These are phyloP conservation scores for Oreochromis niloticus DNA, from an alignment of 2,113 vertebrate genomes.

Conservation along the genomic window DNA sequence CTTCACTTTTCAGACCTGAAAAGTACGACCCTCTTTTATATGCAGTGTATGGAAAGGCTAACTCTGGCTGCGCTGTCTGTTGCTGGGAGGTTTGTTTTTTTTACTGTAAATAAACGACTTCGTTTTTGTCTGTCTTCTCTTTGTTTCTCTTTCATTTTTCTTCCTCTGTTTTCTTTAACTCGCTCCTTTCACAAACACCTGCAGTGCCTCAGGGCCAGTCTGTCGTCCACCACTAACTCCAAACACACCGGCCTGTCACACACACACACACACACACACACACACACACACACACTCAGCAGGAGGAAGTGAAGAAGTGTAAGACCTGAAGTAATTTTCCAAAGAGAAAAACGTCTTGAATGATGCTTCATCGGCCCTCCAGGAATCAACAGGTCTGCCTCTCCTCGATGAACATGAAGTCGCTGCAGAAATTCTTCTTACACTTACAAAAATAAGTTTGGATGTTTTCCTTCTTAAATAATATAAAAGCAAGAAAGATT, in stretches of 20 bases:
- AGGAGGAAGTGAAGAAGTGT: slow-evolving; percentile 29
- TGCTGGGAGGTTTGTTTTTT: not conserved
- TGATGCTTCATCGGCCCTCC: not conserved
- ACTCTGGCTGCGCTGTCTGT: not conserved
- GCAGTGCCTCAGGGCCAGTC: slow-evolving; percentile 62
- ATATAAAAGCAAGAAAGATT: not conserved
- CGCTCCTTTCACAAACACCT: slow-evolving; percentile 57
- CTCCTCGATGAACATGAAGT: not conserved
- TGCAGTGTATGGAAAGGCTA: not conserved
- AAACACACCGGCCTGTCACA: slow-evolving; percentile 9
- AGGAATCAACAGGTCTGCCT: not conserved
- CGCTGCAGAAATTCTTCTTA: not conserved
- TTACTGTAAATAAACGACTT: not conserved
- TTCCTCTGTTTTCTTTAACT: not conserved
- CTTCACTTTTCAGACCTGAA: not conserved
- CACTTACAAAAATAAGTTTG: not conserved
- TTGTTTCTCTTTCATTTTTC: not conserved
- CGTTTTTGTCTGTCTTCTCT: not conserved
- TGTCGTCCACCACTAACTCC: slow-evolving; percentile 34
- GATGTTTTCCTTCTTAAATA: not conserved
- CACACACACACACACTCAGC: not conserved
- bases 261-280: slow-evolving; percentile 19
- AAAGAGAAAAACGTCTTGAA: slow-evolving; percentile 46
- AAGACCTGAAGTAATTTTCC: slow-evolving; percentile 30
- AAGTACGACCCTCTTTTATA: not conserved